A percentile compares a stretch with the other conserved stretches of the same genome.
Conservation (phyloP, 2,888 invertebrate genomes). For the Chloroclystis v-ata region DNA sequence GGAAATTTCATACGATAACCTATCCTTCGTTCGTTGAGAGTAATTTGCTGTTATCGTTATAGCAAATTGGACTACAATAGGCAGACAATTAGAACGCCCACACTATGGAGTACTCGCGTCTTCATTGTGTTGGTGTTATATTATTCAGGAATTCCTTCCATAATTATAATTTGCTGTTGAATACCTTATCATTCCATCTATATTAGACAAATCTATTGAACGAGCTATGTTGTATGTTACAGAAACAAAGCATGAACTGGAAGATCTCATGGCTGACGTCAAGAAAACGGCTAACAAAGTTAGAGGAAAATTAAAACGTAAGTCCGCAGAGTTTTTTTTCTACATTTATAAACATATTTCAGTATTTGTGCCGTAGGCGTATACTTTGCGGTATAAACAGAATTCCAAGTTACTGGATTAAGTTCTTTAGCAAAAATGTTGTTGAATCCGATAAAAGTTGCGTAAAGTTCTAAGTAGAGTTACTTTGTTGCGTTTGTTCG, state of each 20-base stretch:
- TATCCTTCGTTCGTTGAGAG: constrained; percentile 23
- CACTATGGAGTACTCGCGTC: constrained; percentile 32
- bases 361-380: not conserved
- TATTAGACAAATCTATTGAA: constrained; percentile 6
- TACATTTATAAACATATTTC: constrained; percentile 2
- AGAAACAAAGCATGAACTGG: constrained; percentile 99
- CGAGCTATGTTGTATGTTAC: constrained; percentile 59
- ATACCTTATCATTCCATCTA: constrained; percentile 21
- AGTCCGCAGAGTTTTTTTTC: constrained; percentile 44
- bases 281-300: constrained; percentile 99
- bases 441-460: constrained; percentile 6
- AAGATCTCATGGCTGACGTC: constrained; percentile 99
- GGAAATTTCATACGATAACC: constrained; percentile 23
- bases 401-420: not conserved
- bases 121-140: constrained; percentile 32
- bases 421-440: constrained; percentile 2
- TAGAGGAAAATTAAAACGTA: constrained; percentile 98
- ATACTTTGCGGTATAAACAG: not conserved
- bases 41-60: constrained; percentile 32
- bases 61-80: constrained; percentile 41
- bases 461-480: not conserved
- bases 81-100: constrained; percentile 39
- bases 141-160: constrained; percentile 27
- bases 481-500: constrained; percentile 1
- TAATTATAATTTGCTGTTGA: constrained; percentile 26